Percentiles rank a stretch among this genome's conserved stretches.
Conservation (phyloP, 2,888 invertebrate genomes). For the Drosophila nr. perissopoda region DNA sequence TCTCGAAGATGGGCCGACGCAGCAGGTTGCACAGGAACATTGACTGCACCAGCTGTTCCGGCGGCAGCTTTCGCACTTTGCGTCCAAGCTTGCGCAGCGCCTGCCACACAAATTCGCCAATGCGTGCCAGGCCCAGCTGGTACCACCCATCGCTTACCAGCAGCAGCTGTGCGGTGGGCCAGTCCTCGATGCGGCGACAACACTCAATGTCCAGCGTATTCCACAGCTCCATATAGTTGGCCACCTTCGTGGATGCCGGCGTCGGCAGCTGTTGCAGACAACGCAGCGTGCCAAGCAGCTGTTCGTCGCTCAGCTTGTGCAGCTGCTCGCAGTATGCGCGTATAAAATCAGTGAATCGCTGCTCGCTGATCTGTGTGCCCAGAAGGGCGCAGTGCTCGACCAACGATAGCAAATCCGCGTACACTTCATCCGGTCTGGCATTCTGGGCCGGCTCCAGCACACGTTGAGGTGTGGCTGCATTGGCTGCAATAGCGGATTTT, state of each 20-base stretch:
- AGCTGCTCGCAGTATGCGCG: slow-evolving; percentile 85
- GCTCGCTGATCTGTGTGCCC: slow-evolving; percentile 67
- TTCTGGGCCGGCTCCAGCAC: slow-evolving; percentile 39
- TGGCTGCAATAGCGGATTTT: background rate
- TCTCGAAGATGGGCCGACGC: slow-evolving; percentile 86
- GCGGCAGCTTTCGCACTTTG: slow-evolving; percentile 87
- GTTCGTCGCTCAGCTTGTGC: slow-evolving; percentile 86
- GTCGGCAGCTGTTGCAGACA: slow-evolving; percentile 86
- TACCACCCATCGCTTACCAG: slow-evolving; percentile 88
- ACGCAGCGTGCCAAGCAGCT: slow-evolving; percentile 86
- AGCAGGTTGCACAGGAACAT: slow-evolving; percentile 89
- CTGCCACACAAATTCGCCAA: slow-evolving; percentile 86
- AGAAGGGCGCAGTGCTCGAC: slow-evolving; percentile 69
- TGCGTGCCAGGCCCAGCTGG: slow-evolving; percentile 86
- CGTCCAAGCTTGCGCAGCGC: slow-evolving; percentile 86
- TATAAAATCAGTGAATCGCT: slow-evolving; percentile 70
- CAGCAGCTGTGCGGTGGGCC: slow-evolving; percentile 87
- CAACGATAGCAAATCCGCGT: slow-evolving; percentile 64
- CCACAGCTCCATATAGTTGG: slow-evolving; percentile 89
- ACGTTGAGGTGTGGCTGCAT: slow-evolving; percentile 5
- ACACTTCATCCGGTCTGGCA: slow-evolving; percentile 47
- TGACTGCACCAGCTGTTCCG: slow-evolving; percentile 88
- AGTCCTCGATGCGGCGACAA: slow-evolving; percentile 85
- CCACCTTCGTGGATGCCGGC: slow-evolving; percentile 85
- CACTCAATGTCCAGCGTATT: slow-evolving; percentile 89